These are phyloP conservation scores for Corythoichthys haematopterus DNA, from an alignment of 2,113 vertebrate genomes.

Conservation along the genomic window DNA sequence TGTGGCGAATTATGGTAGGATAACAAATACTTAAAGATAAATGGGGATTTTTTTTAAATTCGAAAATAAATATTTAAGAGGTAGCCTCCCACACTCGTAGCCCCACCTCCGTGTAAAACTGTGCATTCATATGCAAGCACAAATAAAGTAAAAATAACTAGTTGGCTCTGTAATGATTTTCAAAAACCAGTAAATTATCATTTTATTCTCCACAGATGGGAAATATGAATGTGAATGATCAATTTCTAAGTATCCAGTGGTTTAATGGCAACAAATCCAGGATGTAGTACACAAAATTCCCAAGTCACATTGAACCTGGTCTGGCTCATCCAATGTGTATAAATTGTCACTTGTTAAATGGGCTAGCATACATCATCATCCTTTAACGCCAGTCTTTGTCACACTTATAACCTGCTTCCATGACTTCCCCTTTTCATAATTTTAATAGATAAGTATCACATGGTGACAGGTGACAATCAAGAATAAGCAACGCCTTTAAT, in stretches of 20 bases:
- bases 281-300: too few species aligned
- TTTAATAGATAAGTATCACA: slow-evolving; percentile 63
- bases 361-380: not conserved
- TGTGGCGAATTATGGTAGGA: too few species aligned
- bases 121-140: too few species aligned
- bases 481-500: slow-evolving; percentile 71
- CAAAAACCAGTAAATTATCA: not conserved
- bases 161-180: not conserved
- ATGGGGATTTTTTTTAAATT: too few species aligned
- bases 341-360: not conserved
- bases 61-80: too few species aligned
- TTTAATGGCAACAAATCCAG: not conserved
- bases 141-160: not conserved
- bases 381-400: not conserved
- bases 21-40: too few species aligned
- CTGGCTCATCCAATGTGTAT: not conserved
- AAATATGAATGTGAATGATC: not conserved
- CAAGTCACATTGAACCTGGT: too few species aligned
- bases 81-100: too few species aligned
- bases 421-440: slow-evolving; percentile 37
- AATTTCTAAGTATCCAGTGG: not conserved
- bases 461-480: slow-evolving; percentile 64
- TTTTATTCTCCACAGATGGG: not conserved
- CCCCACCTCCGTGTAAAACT: not conserved
- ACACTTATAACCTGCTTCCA: not conserved